Evolutionary conservation across 2,113 vertebrate species (phyloP), one percentile per base, ranked within the genome.

Genomic region (Hemichromis elongatus): DNA sequence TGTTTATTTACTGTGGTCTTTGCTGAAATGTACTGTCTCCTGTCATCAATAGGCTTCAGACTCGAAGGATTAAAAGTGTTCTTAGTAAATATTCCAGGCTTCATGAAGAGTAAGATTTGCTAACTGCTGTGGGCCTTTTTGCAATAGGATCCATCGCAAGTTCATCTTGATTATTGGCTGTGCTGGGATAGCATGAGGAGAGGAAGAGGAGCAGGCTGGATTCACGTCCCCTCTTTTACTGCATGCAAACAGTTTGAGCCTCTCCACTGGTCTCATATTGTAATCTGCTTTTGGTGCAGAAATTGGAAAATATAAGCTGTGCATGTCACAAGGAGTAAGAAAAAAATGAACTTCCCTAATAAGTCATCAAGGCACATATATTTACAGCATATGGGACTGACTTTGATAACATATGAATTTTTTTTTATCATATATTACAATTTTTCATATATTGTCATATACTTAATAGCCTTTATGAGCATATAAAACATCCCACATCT

Each of bases 1-100:
- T 84, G 85, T 73, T 90, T 89, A 93, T 91, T 95, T 85, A 92
- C 80, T 81, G 85, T 79, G 70, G 53, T 75, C 79, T 84, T 63
- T 77, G 68, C 26, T 84, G 37, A 57, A 89, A 91, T 37, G 54
- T 70, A 86, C 80, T 59, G 11, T 45, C 81, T 81, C 26, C 21
- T 52, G 24, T 8, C 53, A 94, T 87, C 89, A 54, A 90, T 89
- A 82, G 21, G 4, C 54, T 55, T 1, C 47, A 79, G 59, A 66
- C 75, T 53, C 37, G 30, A 78, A 42, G 24, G 70, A 89, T 81
- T 82, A 68, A 85, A 79, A 10, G 70, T 77, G 66, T 83, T 86
- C 77, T 19, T 30, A 30, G 33, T 1, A 55, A 21, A 40, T 45
- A 21, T 68, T 28, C 16, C 9, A 82, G 73, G 73, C 56, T 18